Evolutionary conservation across 2,888 invertebrate genomes (phyloP).

Genomic region (Argyra leucocephala): DNA sequence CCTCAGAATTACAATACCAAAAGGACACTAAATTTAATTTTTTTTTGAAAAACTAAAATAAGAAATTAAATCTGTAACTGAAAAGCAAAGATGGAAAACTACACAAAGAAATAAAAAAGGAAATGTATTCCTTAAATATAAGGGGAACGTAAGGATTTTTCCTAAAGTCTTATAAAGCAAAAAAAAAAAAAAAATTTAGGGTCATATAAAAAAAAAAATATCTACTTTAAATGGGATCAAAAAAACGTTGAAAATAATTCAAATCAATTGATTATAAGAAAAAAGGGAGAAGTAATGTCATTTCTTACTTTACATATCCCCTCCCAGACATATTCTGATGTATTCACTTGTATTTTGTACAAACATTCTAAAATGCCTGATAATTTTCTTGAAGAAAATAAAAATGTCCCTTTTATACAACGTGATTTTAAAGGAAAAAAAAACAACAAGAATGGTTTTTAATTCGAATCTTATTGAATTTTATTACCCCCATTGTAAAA

Average conservation of each 20-base stretch:
- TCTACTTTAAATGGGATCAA: not conserved
- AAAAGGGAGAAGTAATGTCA: not conserved
- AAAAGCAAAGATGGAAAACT: no score
- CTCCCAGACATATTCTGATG: not conserved
- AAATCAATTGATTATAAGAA: not conserved
- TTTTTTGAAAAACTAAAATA: no score
- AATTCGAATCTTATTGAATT: slow-evolving; percentile 1
- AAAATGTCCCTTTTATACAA: not conserved
- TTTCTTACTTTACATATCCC: not conserved
- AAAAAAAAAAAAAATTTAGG: no score
- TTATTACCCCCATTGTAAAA: not conserved
- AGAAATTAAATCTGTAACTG: no score
- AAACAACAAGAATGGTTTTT: not conserved
- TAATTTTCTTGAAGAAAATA: not conserved
- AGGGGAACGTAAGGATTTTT: no score
- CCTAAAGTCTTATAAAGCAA: no score
- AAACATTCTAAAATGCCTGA: not conserved
- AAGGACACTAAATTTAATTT: no score
- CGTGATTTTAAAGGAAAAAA: not conserved
- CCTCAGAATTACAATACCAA: no score
- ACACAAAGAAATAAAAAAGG: no score
- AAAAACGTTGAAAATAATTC: not conserved
- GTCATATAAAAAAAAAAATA: no score
- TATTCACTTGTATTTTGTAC: not conserved
- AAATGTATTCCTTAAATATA: no score